A percentile compares a stretch with the other conserved stretches of the same genome.
Evolutionary conservation across 2,888 invertebrate genomes (phyloP).

Genomic region (Oscheius sp.): DNA sequence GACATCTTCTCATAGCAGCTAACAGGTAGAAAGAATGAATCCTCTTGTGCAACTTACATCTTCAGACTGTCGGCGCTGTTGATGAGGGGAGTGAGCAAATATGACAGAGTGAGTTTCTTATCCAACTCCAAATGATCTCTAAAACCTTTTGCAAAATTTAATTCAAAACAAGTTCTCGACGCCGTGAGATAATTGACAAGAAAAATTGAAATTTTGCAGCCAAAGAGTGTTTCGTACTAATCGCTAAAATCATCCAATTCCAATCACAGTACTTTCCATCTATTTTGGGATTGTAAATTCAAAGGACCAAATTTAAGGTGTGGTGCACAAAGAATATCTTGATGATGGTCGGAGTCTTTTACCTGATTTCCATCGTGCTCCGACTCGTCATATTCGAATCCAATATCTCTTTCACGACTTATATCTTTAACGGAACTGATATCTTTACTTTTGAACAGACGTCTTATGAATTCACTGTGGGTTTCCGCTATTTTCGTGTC

Average conservation of each 20-base stretch:
- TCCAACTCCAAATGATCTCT: too few relatives aligned
- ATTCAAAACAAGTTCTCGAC: background rate
- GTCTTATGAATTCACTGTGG: background rate
- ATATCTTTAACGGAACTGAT: constrained; percentile 15
- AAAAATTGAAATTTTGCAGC: background rate
- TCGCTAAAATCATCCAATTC: background rate
- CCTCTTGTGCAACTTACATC: too few relatives aligned
- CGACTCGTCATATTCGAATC: background rate
- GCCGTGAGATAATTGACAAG: too few relatives aligned
- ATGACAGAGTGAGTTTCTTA: background rate
- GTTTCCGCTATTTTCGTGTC: background rate
- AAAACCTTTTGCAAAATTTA: background rate
- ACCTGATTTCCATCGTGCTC: background rate
- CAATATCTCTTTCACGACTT: background rate
- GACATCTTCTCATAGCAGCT: constrained; percentile 13
- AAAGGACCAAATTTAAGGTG: constrained; percentile 3
- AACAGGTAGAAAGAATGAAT: background rate
- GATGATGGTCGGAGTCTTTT: background rate
- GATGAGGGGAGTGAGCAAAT: background rate
- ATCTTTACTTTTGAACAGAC: constrained; percentile 1
- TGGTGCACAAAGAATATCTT: constrained; percentile 14
- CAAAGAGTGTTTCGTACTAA: background rate
- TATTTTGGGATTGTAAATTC: too few relatives aligned
- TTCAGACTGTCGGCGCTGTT: constrained; percentile 11
- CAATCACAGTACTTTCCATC: background rate